Evolutionary conservation across 2,113 vertebrate genomes (phyloP), one percentile per base, ranked within the genome.

Genomic region (Macheiramphus alcinus): DNA sequence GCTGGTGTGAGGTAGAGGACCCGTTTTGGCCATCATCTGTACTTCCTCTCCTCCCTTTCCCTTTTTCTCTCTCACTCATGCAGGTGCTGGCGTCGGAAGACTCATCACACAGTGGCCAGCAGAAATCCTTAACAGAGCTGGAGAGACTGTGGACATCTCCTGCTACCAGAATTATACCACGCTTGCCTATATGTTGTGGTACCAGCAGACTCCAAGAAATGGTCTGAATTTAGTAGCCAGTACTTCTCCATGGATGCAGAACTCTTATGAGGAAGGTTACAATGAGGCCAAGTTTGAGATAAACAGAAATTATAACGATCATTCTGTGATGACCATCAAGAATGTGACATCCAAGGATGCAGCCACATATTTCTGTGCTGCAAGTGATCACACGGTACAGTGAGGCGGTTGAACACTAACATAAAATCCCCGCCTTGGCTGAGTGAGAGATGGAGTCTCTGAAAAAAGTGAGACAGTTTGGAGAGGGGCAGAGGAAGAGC

Each of bases 221-320:
- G 38, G 26, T 38, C 61, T 81, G 38, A 94, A 81, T 59, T 63
- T 94, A 81, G 18, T 93, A 42, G 88, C 14, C 34, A 63, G 36
- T 34, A 68, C 14, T 58, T 56, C 34, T 38, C 4, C 38, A 19
- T 81, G 71, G 82, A 42, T 13, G 9, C 5, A 26, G 11, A 62
- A 32, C 4, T n/a, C 18, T 19, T 75, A 91, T 1, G 80, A 86
- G 9, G 43, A 76, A 59, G 76, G 76, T 47, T 94, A 89, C 63
- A 80, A 26, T 50, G 26, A 95, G 38, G 58, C n/a, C 48, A 95
- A 87, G 58, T 90, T 96, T 80, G 53, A 83, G 56, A 61, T 90
- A 26, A 72, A 2, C 6, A 83, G 84, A 86, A 0, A 62, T 20
- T 8, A 1, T 3, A 42, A 2, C 8, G 0, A 11, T 14, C 9